These are phyloP conservation scores for Stictocephala bisonia DNA, from an alignment of 2,888 invertebrate species.

Conservation along the genomic window DNA sequence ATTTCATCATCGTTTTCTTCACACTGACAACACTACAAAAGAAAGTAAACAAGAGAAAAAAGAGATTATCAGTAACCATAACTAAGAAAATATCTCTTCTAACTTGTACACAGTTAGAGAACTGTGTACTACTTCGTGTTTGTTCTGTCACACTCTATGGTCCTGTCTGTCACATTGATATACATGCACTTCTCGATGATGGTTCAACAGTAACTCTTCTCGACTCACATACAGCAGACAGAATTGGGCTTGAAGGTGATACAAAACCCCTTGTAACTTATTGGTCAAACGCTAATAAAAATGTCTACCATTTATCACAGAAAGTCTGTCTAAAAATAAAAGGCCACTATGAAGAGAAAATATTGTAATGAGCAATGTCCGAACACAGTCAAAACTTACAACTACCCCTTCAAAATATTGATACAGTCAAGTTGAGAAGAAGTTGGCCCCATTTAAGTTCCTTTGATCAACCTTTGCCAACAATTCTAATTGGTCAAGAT, in stretches of 20 bases:
- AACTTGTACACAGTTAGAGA: too few relatives aligned
- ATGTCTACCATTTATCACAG: neutral
- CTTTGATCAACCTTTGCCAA: conserved; percentile 7
- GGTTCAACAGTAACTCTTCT: conserved; percentile 21
- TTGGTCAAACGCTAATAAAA: neutral
- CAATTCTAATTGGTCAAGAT: conserved; percentile 30
- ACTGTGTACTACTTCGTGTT: neutral
- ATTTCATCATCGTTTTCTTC: neutral
- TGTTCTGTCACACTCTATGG: neutral
- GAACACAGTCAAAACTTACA: neutral
- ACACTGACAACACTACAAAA: conserved; percentile 1
- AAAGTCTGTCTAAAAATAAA: neutral
- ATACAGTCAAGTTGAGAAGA: neutral
- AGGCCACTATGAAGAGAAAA: conserved; percentile 9
- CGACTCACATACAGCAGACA: neutral
- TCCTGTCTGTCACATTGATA: conserved; percentile 2
- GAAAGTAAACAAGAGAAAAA: neutral
- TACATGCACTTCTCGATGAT: conserved; percentile 15
- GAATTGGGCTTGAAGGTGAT: conserved; percentile 4
- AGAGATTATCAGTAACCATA: neutral
- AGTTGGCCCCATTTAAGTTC: conserved; percentile 3
- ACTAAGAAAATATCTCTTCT: neutral
- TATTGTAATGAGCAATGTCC: neutral
- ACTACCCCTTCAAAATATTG: neutral
- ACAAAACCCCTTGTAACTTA: neutral